Percentiles rank a stretch among this genome's conserved stretches.
Conservation (phyloP, 2,113 vertebrate genomes). For the Ageneiosus marmoratus region DNA sequence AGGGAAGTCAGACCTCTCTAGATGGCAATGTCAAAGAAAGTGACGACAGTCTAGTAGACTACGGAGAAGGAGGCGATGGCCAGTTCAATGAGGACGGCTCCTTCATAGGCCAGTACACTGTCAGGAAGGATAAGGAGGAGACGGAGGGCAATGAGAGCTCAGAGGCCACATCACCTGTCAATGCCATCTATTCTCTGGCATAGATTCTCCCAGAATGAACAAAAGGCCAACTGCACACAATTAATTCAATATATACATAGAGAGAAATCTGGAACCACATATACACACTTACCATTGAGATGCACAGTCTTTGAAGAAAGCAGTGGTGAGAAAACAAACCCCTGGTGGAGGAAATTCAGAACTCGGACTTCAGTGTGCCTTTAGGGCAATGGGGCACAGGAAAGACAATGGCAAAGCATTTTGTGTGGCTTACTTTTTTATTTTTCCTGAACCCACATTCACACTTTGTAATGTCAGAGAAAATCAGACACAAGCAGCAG, state of each 20-base stretch:
- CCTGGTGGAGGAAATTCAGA: conserved; percentile 44
- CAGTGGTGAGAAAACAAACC: conserved; percentile 31
- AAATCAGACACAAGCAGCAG: conserved; percentile 54
- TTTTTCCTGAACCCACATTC: conserved; percentile 46
- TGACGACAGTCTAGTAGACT: conserved; percentile 96
- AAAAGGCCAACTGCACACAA: conserved; percentile 49
- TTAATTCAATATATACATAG: conserved; percentile 49
- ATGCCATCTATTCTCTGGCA: conserved; percentile 95
- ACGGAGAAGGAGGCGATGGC: conserved; percentile 92
- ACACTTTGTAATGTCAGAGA: conserved; percentile 53
- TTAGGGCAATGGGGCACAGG: conserved; percentile 53
- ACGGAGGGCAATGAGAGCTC: conserved; percentile 98
- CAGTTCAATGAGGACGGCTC: conserved; percentile 98
- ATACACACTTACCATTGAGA: conserved; percentile 42
- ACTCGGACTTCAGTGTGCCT: conserved; percentile 70
- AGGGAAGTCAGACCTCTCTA: conserved; percentile 95
- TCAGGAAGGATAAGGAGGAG: conserved; percentile 98
- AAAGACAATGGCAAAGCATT: conserved; percentile 51
- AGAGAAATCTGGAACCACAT: conserved; percentile 51
- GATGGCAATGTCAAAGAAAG: conserved; percentile 96
- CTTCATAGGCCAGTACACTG: conserved; percentile 98
- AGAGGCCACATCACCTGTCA: conserved; percentile 94
- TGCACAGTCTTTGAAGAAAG: conserved; percentile 45
- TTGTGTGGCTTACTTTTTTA: conserved; percentile 54
- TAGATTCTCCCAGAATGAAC: conserved; percentile 62